These are phyloP conservation scores for Caenorhabditis uteleia DNA, from an alignment of 2,888 invertebrate genomes.

Conservation along the genomic window DNA sequence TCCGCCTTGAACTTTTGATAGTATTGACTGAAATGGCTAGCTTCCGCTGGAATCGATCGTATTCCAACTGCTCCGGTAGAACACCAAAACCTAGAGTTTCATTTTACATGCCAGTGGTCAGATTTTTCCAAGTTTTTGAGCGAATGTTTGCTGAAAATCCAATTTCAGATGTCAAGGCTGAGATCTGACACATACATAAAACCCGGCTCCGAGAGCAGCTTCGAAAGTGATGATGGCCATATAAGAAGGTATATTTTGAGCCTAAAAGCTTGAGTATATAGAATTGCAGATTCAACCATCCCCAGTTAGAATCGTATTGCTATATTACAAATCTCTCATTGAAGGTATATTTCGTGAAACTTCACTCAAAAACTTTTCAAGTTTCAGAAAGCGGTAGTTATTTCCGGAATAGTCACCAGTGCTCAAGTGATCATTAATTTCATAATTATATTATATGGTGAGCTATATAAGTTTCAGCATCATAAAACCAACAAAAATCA, in stretches of 20 bases:
- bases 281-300: slow-evolving; percentile 11
- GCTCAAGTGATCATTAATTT: slow-evolving; percentile 24
- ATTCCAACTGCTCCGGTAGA: too few relatives aligned
- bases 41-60: too few relatives aligned
- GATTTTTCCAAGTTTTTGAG: not conserved
- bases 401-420: slow-evolving; percentile 18
- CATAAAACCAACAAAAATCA: slow-evolving; percentile 1
- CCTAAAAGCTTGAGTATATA: not conserved
- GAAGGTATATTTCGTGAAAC: slow-evolving; percentile 7
- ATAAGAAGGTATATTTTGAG: slow-evolving; percentile 18
- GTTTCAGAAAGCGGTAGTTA: slow-evolving; percentile 22
- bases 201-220: slow-evolving; percentile 43
- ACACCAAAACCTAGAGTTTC: too few relatives aligned
- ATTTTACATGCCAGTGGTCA: not conserved
- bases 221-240: slow-evolving; percentile 36
- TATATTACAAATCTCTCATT: slow-evolving; percentile 23
- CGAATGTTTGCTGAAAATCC: not conserved
- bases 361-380: not conserved
- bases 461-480: not conserved
- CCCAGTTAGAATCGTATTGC: slow-evolving; percentile 25
- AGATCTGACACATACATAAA: slow-evolving; percentile 43
- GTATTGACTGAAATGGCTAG: too few relatives aligned
- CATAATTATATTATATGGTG: slow-evolving; percentile 20
- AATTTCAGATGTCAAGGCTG: slow-evolving; percentile 40
- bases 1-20: too few relatives aligned